These are phyloP conservation scores for Leptocoma aspasia DNA, from an alignment of 2,113 vertebrate species.

Conservation along the genomic window DNA sequence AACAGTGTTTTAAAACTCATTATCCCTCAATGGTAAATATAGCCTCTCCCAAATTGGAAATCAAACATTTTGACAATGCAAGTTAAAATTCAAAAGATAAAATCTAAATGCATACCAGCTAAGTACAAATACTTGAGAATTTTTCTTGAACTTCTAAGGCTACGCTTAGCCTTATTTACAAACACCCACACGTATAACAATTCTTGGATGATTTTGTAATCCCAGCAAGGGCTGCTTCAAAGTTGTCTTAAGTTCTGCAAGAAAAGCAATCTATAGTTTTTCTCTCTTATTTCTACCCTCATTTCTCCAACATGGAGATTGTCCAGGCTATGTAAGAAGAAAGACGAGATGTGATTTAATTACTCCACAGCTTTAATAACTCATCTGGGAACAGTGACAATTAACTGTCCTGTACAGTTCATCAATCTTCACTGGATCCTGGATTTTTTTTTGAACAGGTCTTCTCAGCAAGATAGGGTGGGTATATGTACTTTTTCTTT, in stretches of 20 bases:
- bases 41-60: slow-evolving; percentile 12
- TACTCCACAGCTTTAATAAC: not conserved
- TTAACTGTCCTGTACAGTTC: slow-evolving; percentile 18
- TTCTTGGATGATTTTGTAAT: not conserved
- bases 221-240: not conserved
- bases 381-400: not conserved
- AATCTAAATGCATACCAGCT: not conserved
- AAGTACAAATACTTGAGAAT: slow-evolving; percentile 18
- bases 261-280: not conserved
- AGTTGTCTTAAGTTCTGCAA: not conserved
- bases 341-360: slow-evolving; percentile 1
- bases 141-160: not conserved
- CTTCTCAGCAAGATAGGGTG: not conserved
- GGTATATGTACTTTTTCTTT: not conserved
- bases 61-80: slow-evolving; percentile 16
- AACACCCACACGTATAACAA: not conserved
- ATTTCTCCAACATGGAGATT: not conserved
- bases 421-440: not conserved
- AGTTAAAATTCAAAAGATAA: slow-evolving; percentile 13
- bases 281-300: not conserved
- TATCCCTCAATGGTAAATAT: slow-evolving; percentile 48
- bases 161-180: not conserved
- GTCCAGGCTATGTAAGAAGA: not conserved
- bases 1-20: slow-evolving; percentile 54
- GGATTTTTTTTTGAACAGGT: not conserved